phyloP scores from a whole-genome alignment of 2,888 invertebrate species.

The Eupithecia insigniata region DNA sequence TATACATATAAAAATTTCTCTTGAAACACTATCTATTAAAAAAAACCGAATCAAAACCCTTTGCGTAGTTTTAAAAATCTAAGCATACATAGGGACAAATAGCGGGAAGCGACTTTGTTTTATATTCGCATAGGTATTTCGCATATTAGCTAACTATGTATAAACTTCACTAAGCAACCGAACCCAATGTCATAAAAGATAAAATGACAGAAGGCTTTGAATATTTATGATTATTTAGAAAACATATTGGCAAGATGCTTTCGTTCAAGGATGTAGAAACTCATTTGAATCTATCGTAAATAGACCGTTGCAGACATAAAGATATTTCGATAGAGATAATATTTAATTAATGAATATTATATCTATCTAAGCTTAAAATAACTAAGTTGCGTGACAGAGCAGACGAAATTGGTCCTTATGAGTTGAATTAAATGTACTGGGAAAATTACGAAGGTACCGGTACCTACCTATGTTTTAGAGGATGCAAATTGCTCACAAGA shows the following conservation, averaged over 20 bases:
- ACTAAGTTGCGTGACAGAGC: not conserved
- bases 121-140: too few relatives aligned
- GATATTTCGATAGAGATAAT: not conserved
- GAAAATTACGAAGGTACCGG: too few relatives aligned
- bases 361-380: not conserved
- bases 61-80: too few relatives aligned
- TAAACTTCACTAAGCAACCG: not conserved
- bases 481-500: too few relatives aligned
- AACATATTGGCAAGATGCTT: constrained; percentile 18
- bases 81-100: too few relatives aligned
- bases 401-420: not conserved
- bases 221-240: constrained; percentile 11
- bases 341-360: not conserved
- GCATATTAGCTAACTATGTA: not conserved
- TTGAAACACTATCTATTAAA: too few relatives aligned
- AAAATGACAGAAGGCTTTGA: not conserved
- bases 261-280: constrained; percentile 25
- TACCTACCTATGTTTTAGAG: too few relatives aligned
- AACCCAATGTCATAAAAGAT: not conserved
- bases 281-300: constrained; percentile 23
- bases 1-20: too few relatives aligned
- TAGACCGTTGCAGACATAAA: constrained; percentile 12
- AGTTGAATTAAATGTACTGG: too few relatives aligned
- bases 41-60: too few relatives aligned
- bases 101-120: too few relatives aligned